Conservation (phyloP, 1,140 invertebrate genomes). For the Oncopodura yosiiana region DNA sequence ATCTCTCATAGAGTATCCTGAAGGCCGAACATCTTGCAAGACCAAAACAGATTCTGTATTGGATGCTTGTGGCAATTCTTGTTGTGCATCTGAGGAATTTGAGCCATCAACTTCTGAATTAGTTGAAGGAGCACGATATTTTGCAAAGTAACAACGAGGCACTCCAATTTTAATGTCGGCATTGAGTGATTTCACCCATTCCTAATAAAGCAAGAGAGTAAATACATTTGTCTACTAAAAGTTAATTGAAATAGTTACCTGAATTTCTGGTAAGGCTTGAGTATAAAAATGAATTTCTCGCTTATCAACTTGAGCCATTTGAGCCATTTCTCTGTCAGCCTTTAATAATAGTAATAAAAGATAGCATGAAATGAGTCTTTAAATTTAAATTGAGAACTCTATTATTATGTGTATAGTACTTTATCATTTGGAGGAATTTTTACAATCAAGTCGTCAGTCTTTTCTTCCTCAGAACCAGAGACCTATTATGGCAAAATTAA, state of each 20-base stretch:
- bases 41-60: slow-evolving; percentile 50
- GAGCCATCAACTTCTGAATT: slow-evolving; percentile 6
- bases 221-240: not conserved
- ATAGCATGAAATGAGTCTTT: no score
- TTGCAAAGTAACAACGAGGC: slow-evolving; percentile 54
- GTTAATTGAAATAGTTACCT: slow-evolving; percentile 8
- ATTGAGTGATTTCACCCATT: slow-evolving; percentile 19
- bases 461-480: slow-evolving; percentile 20
- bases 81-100: slow-evolving; percentile 1
- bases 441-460: slow-evolving; percentile 35
- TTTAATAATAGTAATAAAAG: no score
- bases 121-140: slow-evolving; percentile 43
- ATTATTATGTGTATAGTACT: no score
- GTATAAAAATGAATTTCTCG: slow-evolving; percentile 74
- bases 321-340: slow-evolving; percentile 35
- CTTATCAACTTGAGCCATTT: slow-evolving; percentile 61
- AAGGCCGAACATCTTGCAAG: slow-evolving; percentile 49
- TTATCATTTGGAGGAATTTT: slow-evolving; percentile 35
- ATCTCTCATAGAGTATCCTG: slow-evolving; percentile 47
- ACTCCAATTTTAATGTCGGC: slow-evolving; percentile 44
- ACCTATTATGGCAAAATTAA: slow-evolving; percentile 10
- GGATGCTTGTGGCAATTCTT: slow-evolving; percentile 14
- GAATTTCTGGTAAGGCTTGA: slow-evolving; percentile 21
- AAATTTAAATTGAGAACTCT: no score
- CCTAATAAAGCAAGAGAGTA: slow-evolving; percentile 7